phyloP scores from a whole-genome alignment of 2,888 invertebrate species.

The Geophilus truncorum region DNA sequence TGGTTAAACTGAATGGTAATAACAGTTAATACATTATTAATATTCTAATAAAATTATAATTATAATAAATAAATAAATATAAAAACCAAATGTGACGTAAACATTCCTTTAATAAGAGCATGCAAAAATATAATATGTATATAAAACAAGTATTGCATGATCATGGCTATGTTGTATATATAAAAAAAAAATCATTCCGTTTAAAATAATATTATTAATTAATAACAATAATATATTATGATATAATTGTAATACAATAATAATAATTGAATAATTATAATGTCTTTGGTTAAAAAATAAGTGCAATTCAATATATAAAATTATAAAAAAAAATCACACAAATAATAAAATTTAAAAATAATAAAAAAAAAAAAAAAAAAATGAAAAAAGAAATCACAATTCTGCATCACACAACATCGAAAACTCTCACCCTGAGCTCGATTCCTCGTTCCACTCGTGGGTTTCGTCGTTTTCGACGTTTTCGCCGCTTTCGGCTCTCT shows the following conservation, averaged over 20 bases:
- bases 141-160: neutral
- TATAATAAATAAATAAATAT: neutral
- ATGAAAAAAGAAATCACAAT: neutral
- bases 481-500: neutral
- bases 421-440: conserved; percentile 7
- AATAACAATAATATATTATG: neutral
- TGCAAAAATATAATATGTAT: neutral
- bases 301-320: neutral
- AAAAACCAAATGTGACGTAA: neutral
- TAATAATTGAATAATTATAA: neutral
- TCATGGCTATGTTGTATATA: neutral
- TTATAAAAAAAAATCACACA: neutral
- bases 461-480: neutral
- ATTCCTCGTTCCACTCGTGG: neutral
- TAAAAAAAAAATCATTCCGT: neutral
- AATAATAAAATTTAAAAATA: neutral
- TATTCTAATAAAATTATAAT: neutral
- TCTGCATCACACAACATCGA: neutral
- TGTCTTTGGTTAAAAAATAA: neutral
- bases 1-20: neutral
- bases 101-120: neutral
- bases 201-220: neutral
- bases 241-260: neutral
- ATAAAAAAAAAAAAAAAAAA: neutral
- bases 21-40: neutral